Evolutionary conservation across 2,797 vertebrate species (phyloP), one percentile per base, ranked within the genome.

Genomic region (Tympanoctomys barrerae): DNA sequence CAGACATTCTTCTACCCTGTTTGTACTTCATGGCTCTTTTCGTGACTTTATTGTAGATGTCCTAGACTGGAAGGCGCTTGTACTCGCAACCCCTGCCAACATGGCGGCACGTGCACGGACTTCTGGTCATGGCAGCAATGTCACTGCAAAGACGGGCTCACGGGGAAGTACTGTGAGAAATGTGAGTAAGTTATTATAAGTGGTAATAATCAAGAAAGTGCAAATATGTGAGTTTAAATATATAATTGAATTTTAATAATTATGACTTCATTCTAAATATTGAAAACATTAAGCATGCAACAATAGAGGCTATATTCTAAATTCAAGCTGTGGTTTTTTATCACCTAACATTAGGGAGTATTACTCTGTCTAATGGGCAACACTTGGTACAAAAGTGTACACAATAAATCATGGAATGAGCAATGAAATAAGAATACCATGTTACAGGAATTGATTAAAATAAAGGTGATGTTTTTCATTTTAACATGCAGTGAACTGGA

Each of bases 41-140:
- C 96, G 36, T 80, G 21, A 10, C 97, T 97, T 90, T 71, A 2
- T 98, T 97, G 94, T 96, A 99, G 99, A 96, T 99, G 99, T 95
- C 99, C 99, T 75, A 99, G 99, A 97, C 98, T 99, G 70, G 99
- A 99, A 98, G 99, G 99, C 0, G 99, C 99, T 66, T 99, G 99
- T 97, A 97, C 98, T 0, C 95, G 98, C 88, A 99, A 95, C 97
- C 99, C 99, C 93, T 99, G 99, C 98, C 99, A 99, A 91, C 99
- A 99, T 0, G 99, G 99, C 24, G 99, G 99, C 94, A 99, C 99
- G 14, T 99, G 99, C 91, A 96, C 99, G 24, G 99, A 99, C 97
- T 99, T 98, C 98, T 99, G 99, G 99, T 99, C 99, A 0, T 99
- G 99, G 99, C 99, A 99, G 97, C 99, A 99, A 97, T 99, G 99